phyloP scores from a whole-genome alignment of 2,888 invertebrate genomes.

The Drosophila limbata region DNA sequence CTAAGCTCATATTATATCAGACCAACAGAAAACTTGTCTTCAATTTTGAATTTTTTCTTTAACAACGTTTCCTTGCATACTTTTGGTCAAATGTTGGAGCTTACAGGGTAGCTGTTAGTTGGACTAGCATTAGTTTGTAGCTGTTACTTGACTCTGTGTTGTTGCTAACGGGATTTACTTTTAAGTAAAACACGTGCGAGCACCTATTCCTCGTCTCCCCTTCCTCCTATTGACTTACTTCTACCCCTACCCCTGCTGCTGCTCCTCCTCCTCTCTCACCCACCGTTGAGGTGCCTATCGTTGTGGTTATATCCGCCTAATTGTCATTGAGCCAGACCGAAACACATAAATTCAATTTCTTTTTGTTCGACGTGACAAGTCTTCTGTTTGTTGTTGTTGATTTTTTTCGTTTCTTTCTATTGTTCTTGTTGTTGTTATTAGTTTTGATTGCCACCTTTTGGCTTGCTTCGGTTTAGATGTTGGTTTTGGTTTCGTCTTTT shows the following conservation, averaged over 20 bases:
- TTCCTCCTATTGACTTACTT: conserved; percentile 1
- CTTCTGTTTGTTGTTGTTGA: conserved; percentile 34
- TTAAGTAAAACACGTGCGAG: conserved; percentile 62
- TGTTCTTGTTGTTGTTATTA: conserved; percentile 43
- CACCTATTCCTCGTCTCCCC: conserved; percentile 6
- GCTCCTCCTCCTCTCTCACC: conserved; percentile 4
- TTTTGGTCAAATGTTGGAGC: not conserved
- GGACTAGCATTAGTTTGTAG: not conserved
- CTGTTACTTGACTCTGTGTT: conserved; percentile 11
- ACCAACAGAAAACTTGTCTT: no score
- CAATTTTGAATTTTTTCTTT: no score
- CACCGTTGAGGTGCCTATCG: conserved; percentile 31
- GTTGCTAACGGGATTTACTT: conserved; percentile 69
- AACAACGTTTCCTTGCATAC: not conserved
- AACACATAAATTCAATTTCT: conserved; percentile 68
- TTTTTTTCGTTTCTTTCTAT: conserved; percentile 17
- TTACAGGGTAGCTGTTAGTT: conserved; percentile 24
- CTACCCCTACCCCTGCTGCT: conserved; percentile 4
- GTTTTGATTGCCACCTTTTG: conserved; percentile 64
- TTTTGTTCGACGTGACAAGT: conserved; percentile 63
- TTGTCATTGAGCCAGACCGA: conserved; percentile 63
- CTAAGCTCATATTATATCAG: no score
- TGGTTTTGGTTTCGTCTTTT: conserved; percentile 30
- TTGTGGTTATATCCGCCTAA: conserved; percentile 53
- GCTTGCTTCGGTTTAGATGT: conserved; percentile 40